phyloP scores from a whole-genome alignment of 1,140 invertebrate species.

The Zaprionus camerounensis region DNA sequence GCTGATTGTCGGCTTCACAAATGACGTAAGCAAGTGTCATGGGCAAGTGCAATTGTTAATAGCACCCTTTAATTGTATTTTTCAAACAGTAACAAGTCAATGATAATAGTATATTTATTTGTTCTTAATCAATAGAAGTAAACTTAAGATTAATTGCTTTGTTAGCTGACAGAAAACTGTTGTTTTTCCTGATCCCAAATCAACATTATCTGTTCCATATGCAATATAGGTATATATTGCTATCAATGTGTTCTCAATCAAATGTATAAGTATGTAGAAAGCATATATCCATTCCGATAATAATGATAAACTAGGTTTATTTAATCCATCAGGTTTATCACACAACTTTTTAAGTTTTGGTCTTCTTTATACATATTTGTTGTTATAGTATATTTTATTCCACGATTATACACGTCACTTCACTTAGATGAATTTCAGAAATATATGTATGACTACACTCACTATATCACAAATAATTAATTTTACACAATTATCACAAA shows the following conservation, averaged over 20 bases:
- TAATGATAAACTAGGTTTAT: too few relatives aligned
- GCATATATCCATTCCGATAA: too few relatives aligned
- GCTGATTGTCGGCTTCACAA: not conserved
- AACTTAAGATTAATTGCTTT: not conserved
- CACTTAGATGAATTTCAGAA: not conserved
- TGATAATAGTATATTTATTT: not conserved
- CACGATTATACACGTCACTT: not conserved
- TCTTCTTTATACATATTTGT: not conserved
- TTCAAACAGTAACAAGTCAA: not conserved
- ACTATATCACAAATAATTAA: not conserved
- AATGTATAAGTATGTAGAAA: too few relatives aligned
- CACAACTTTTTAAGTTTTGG: not conserved
- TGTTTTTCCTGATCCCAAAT: not conserved
- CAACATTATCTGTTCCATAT: not conserved
- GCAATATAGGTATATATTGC: not conserved
- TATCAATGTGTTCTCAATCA: too few relatives aligned
- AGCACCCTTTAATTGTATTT: not conserved
- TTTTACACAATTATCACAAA: not conserved
- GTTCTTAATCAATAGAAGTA: not conserved
- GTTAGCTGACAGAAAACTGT: not conserved
- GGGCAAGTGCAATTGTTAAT: not conserved
- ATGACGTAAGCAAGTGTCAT: not conserved
- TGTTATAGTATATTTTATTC: not conserved
- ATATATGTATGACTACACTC: not conserved
- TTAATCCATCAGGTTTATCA: not conserved